These are phyloP conservation scores for Lepus timidus DNA, from an alignment of 2,113 vertebrate species.

Conservation along the genomic window DNA sequence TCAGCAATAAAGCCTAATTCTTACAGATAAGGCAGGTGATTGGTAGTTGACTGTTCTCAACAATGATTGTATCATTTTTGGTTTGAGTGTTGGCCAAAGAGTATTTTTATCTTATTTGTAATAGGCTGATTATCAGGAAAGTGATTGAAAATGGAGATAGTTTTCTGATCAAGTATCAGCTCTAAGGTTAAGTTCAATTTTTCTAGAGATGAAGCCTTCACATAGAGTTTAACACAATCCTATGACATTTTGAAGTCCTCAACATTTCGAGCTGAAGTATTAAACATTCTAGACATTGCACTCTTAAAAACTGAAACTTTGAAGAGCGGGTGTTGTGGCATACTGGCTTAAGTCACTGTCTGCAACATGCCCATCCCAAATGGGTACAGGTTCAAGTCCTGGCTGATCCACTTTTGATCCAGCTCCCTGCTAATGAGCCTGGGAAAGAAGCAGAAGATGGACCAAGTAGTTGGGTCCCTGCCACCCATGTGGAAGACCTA, in stretches of 20 bases:
- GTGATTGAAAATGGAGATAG: not conserved
- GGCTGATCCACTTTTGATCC: too few relatives aligned
- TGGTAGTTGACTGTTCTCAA: not conserved
- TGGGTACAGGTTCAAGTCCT: too few relatives aligned
- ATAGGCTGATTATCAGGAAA: not conserved
- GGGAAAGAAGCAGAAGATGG: too few relatives aligned
- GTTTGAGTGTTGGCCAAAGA: not conserved
- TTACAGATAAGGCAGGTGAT: not conserved
- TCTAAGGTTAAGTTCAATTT: slow-evolving; percentile 31
- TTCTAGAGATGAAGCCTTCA: not conserved
- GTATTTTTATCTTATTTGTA: not conserved
- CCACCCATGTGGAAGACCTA: too few relatives aligned
- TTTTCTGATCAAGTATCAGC: not conserved
- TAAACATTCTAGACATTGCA: not conserved
- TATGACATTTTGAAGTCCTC: slow-evolving; percentile 1
- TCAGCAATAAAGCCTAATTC: not conserved
- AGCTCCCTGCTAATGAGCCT: too few relatives aligned
- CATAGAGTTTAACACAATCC: not conserved
- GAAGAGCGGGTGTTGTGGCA: not conserved
- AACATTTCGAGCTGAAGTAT: slow-evolving; percentile 3
- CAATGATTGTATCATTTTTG: not conserved
- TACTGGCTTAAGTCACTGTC: too few relatives aligned
- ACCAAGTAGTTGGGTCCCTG: too few relatives aligned
- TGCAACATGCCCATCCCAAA: too few relatives aligned
- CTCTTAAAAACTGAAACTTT: not conserved